Base-by-base conservation (phyloP, 1,140 invertebrate species). In the Bombus soroeensis region DNA sequence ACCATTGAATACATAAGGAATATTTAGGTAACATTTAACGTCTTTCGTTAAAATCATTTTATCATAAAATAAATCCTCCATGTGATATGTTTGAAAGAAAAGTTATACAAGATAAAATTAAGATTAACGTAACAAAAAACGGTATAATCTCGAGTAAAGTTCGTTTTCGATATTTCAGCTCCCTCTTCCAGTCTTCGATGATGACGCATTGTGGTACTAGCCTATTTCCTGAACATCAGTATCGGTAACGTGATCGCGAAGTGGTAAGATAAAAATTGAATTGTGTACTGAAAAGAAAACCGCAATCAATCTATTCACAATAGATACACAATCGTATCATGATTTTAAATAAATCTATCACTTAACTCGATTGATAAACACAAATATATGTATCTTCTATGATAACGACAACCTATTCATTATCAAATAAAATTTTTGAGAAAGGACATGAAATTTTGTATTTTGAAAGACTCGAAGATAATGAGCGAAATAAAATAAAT, bases 81-180 rank as follows among this genome's bases (percentile, higher is more conserved):
- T 53, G 47, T 22, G 47, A 53, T 28, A 28, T n/a, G 39, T 72
- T 41, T 41, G 9, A 47, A 47, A 25, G 25, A 47, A 53, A 34
- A 53, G 34, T 43, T 43, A 25, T 25, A 53, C n/a, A 34, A 75
- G 28, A 12, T 34, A 34, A 25, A 25, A 53, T n/a, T 25, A 4
- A 75, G 73, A 75, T 75, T 75, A 75, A 25, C 10, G 15, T 6
- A 25, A 18, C 3, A 59, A 57, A 76, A 57, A 57, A 12, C 3
- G n/a, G 6, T 39, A 39, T 28, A 28, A 37, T 76, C 74, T 59
- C 18, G 75, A 62, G 9, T 32, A 62, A 59, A 62, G 47, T 37
- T n/a, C 53, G 12, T 39, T 59, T 77, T 77, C 28, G 57, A 37
- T 59, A n/a, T 77, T 34, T 6, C 53, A 77, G 37, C 75, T 77